Evolutionary conservation across 23 tunicate genomes (phyloP), one percentile per base, ranked within the genome.

Genomic region (Trididemnum clinides): DNA sequence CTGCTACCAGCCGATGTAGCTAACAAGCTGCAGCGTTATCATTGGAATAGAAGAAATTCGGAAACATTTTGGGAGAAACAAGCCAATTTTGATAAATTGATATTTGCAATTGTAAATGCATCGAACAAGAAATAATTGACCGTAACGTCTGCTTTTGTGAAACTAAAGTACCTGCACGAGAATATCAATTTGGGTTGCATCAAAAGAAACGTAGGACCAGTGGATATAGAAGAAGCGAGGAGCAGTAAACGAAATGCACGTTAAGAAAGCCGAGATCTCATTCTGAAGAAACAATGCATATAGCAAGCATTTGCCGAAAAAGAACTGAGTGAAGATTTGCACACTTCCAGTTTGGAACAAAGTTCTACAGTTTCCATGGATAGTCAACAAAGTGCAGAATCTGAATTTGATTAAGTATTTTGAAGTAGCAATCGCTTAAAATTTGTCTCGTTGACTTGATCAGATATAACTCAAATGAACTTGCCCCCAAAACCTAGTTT

Each of bases 61-160:
- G 3, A 25, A 59, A 15, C 66, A 59, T 59, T 10, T 59, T 59
- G 20, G 25, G 66, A 59, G 22, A 19, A 19, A 59, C 21, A n/a
- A 5, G 66, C 66, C 66, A n/a, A 59, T 59, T 59, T 59, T 59
- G 66, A 59, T n/a, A 59, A n/a, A 59, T 59, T 59, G 25, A 19
- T 59, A 28, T n/a, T 19, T 25, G 20, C 22, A 3, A 4, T 19
- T 10, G 25, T 59, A n/a, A n/a, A n/a, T n/a, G n/a, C 22, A 28
- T 59, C 5, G 66, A 59, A n/a, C n/a, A n/a, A n/a, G n/a, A n/a
- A n/a, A n/a, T n/a, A n/a, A n/a, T n/a, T n/a, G n/a, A n/a, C n/a
- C n/a, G n/a, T n/a, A n/a, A n/a, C n/a, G n/a, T n/a, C n/a, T n/a
- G n/a, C n/a, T n/a, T 59, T 19, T 19, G 22, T n/a, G 22, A 59